Percentiles rank a stretch among this genome's conserved stretches.
Conservation (phyloP, 2,113 vertebrate species). For the Eurystomus gularis region DNA sequence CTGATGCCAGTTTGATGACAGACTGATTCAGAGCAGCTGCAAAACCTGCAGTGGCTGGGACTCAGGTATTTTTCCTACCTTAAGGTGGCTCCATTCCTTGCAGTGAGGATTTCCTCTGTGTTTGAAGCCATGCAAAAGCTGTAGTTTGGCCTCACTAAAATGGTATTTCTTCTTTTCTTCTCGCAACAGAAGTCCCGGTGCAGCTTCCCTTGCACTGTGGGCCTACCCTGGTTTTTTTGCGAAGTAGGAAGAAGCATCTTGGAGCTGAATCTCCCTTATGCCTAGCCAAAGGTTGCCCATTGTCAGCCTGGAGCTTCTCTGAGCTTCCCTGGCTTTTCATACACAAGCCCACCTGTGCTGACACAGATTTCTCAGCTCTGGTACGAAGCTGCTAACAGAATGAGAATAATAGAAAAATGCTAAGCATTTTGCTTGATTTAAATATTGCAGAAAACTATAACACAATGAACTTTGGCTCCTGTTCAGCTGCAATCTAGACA, state of each 20-base stretch:
- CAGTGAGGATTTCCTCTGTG: not conserved
- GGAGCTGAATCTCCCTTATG: not conserved
- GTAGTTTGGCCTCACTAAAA: not conserved
- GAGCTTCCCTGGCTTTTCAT: not conserved
- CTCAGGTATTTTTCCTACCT: not conserved
- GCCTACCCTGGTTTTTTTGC: not conserved
- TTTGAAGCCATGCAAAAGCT: not conserved
- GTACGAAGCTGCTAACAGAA: not conserved
- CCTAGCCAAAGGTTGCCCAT: not conserved
- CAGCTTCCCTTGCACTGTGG: not conserved
- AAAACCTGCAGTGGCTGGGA: not conserved
- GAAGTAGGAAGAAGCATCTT: not conserved
- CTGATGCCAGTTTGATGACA: not conserved
- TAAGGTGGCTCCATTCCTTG: not conserved
- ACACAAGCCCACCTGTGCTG: not conserved
- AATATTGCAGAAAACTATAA: conserved; percentile 33
- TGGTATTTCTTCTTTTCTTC: not conserved
- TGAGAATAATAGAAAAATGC: conserved; percentile 19
- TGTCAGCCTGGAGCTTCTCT: not conserved
- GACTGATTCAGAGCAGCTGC: not conserved
- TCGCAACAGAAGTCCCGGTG: not conserved
- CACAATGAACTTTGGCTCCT: conserved; percentile 56
- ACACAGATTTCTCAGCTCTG: not conserved
- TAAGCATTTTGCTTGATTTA: conserved; percentile 13
- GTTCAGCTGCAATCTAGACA: conserved; percentile 58